Percentiles rank a stretch among this genome's conserved stretches.
Evolutionary conservation across 1,140 invertebrate species (phyloP).

Genomic region (Drosophila quadrilineata): DNA sequence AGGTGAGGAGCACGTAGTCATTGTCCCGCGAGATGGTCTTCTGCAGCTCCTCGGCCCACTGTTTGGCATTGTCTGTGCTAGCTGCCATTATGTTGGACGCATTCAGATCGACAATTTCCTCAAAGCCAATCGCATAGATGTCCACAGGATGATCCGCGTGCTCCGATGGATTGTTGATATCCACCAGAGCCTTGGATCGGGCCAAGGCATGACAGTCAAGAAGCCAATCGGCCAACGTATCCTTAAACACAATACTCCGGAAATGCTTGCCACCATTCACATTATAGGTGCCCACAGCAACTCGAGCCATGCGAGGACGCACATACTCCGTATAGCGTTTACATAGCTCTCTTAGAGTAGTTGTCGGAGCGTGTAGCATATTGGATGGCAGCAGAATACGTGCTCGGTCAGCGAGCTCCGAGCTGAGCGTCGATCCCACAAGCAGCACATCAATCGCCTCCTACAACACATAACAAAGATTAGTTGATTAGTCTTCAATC

Average conservation of each 20-base stretch:
- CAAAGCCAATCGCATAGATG: slow-evolving; percentile 98
- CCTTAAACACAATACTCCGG: slow-evolving; percentile 97
- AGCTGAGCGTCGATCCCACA: slow-evolving; percentile 94
- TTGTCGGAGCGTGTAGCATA: slow-evolving; percentile 92
- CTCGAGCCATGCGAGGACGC: slow-evolving; percentile 86
- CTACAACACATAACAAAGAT: slow-evolving; percentile 79
- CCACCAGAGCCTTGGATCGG: slow-evolving; percentile 81
- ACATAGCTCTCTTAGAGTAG: slow-evolving; percentile 91
- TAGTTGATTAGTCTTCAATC: not conserved
- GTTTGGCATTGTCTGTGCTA: slow-evolving; percentile 97
- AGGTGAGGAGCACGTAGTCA: slow-evolving; percentile 95
- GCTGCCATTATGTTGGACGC: slow-evolving; percentile 99
- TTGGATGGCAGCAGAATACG: slow-evolving; percentile 93
- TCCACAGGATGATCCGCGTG: slow-evolving; percentile 87
- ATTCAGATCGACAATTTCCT: slow-evolving; percentile 99
- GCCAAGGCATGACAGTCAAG: slow-evolving; percentile 86
- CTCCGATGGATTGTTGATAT: slow-evolving; percentile 81
- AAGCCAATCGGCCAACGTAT: slow-evolving; percentile 97
- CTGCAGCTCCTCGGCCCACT: slow-evolving; percentile 97
- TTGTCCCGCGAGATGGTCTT: slow-evolving; percentile 93
- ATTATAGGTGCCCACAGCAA: slow-evolving; percentile 98
- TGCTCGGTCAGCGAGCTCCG: slow-evolving; percentile 94
- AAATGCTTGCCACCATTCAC: slow-evolving; percentile 99
- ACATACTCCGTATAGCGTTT: slow-evolving; percentile 93
- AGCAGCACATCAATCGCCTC: slow-evolving; percentile 98